Conservation (phyloP, 2,113 vertebrate genomes). For the Hippoglossus stenolepis region DNA sequence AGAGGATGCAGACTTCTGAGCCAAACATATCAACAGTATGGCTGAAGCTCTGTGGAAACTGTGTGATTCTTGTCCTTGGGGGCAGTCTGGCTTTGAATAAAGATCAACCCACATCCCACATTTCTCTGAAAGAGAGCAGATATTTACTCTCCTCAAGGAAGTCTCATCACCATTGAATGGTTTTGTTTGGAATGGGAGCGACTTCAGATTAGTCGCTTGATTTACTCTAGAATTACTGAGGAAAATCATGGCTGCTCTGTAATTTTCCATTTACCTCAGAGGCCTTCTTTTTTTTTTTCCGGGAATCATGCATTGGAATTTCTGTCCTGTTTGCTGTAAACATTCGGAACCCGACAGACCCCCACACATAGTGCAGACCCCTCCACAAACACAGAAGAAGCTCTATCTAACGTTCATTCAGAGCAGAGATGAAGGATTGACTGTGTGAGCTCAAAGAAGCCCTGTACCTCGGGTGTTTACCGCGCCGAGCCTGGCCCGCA, state of each 20-base stretch:
- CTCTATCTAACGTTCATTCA: constrained; percentile 56
- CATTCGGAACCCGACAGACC: constrained; percentile 55
- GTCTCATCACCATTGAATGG: constrained; percentile 7
- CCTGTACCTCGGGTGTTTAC: constrained; percentile 74
- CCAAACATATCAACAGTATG: constrained; percentile 25
- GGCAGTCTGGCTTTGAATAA: constrained; percentile 31
- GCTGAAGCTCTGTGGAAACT: neutral
- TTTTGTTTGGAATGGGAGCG: constrained; percentile 27
- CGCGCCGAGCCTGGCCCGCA: constrained; percentile 14
- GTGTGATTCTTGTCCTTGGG: constrained; percentile 7
- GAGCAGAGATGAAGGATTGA: constrained; percentile 63
- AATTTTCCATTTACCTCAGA: constrained; percentile 52
- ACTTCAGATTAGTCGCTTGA: constrained; percentile 12
- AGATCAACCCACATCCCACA: constrained; percentile 33
- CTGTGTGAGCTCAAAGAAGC: constrained; percentile 72
- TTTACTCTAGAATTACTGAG: constrained; percentile 38
- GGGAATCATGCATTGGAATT: constrained; percentile 46
- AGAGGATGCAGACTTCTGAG: constrained; percentile 22
- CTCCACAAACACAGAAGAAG: constrained; percentile 52
- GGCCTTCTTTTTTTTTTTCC: constrained; percentile 32
- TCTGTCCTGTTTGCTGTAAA: constrained; percentile 68
- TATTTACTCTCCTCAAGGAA: constrained; percentile 28
- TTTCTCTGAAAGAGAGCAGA: constrained; percentile 20
- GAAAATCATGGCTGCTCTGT: constrained; percentile 23
- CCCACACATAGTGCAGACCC: constrained; percentile 42